Evolutionary conservation across 1,140 invertebrate species (phyloP).

Genomic region (Choristoneura fumiferana): DNA sequence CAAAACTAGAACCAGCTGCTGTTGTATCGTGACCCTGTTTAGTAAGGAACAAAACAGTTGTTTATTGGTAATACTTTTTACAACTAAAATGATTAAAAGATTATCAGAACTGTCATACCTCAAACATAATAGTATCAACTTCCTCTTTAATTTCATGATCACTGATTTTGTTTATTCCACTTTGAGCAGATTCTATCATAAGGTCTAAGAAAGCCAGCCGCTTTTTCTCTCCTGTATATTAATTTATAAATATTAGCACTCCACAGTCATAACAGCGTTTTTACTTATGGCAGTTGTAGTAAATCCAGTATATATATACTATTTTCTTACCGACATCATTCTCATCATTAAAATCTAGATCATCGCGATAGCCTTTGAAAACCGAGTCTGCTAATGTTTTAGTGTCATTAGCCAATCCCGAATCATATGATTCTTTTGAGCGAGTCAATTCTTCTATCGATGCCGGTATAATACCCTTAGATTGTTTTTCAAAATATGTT

Average conservation of each 20-base stretch:
- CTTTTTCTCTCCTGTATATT: constrained; percentile 81
- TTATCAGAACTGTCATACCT: constrained; percentile 77
- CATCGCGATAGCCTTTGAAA: constrained; percentile 81
- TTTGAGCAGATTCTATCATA: constrained; percentile 83
- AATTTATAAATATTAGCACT: constrained; percentile 1
- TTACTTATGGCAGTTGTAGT: no score
- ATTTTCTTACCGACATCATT: constrained; percentile 81
- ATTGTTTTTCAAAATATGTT: constrained; percentile 71
- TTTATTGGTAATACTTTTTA: neutral
- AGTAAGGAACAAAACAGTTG: constrained; percentile 4
- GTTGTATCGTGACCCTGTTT: constrained; percentile 91
- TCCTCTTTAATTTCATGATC: constrained; percentile 91
- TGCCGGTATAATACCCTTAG: constrained; percentile 69
- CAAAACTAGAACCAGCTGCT: constrained; percentile 90
- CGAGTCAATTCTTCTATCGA: constrained; percentile 45
- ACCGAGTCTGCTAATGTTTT: constrained; percentile 64
- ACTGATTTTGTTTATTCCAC: constrained; percentile 55
- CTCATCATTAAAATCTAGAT: constrained; percentile 86
- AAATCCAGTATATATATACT: neutral
- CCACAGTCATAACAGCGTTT: no score
- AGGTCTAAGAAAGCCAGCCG: constrained; percentile 92
- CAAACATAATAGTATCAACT: constrained; percentile 93
- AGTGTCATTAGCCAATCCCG: constrained; percentile 40
- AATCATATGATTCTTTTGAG: constrained; percentile 31
- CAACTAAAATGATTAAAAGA: neutral